A percentile compares a stretch with the other conserved stretches of the same genome.
These are phyloP conservation scores for Tigriopus japonicus DNA, from an alignment of 1,140 invertebrate species.

Conservation along the genomic window DNA sequence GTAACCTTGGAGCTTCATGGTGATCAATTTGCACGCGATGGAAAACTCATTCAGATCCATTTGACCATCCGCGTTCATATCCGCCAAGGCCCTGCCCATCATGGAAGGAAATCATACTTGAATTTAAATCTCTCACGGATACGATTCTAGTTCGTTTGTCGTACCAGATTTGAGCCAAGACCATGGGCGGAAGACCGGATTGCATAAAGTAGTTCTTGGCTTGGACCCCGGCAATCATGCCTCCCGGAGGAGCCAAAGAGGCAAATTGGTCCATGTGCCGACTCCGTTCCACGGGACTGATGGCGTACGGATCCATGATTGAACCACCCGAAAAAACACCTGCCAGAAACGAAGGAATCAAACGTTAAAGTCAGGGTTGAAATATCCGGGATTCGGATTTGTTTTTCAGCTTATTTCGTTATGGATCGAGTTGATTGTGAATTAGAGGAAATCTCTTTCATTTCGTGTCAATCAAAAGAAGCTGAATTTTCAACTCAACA, in stretches of 20 bases:
- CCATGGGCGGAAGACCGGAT: constrained; percentile 63
- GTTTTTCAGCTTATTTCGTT: no score
- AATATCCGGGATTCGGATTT: no score
- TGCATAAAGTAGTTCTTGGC: constrained; percentile 84
- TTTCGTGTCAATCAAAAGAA: no score
- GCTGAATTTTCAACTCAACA: no score
- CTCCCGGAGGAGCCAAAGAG: constrained; percentile 61
- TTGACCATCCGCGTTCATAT: constrained; percentile 88
- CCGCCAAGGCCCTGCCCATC: constrained; percentile 57
- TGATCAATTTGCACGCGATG: constrained; percentile 92
- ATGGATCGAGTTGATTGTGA: no score
- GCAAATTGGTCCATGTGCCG: constrained; percentile 84
- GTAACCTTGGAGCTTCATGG: constrained; percentile 71
- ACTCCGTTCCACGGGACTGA: constrained; percentile 61
- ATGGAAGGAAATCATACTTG: constrained; percentile 8
- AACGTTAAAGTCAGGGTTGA: no score
- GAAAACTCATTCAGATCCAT: constrained; percentile 93
- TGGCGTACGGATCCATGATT: constrained; percentile 64
- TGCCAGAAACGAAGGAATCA: no score
- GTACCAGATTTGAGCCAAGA: constrained; percentile 87
- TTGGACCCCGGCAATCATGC: constrained; percentile 73
- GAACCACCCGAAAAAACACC: no score
- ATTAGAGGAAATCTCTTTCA: no score
- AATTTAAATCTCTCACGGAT: not conserved
- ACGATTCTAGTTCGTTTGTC: constrained; percentile 16